Percentiles rank a stretch among this genome's conserved stretches.
Evolutionary conservation across 2,797 vertebrate species (phyloP).

Genomic region (Hydrolagus colliei): DNA sequence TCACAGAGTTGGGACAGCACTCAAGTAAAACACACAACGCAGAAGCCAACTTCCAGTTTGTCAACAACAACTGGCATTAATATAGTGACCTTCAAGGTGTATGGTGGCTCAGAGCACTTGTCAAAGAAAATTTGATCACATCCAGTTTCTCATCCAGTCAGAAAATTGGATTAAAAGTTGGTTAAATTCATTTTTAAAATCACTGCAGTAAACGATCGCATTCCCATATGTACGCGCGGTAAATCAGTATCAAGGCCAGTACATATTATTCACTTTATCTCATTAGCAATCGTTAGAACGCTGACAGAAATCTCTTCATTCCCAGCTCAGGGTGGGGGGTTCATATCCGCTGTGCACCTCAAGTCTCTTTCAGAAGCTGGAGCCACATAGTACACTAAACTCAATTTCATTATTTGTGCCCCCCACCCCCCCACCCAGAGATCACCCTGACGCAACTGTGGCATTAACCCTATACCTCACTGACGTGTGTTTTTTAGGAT

Average conservation of each 20-base stretch:
- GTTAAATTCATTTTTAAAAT: neutral
- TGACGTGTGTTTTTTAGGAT: neutral
- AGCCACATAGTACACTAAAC: neutral
- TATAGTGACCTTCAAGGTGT: too few relatives aligned
- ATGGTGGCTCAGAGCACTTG: neutral
- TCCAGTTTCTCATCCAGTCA: neutral
- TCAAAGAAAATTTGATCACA: neutral
- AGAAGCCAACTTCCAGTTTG: slow-evolving; percentile 20
- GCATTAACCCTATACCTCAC: neutral
- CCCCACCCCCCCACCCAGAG: too few relatives aligned
- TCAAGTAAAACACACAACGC: too few relatives aligned
- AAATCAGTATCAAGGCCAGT: slow-evolving; percentile 9
- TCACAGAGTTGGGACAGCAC: too few relatives aligned
- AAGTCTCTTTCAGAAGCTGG: neutral
- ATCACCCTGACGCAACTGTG: too few relatives aligned
- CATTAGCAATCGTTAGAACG: neutral
- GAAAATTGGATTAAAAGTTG: slow-evolving; percentile 20
- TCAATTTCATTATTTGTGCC: neutral
- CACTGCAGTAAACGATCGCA: slow-evolving; percentile 10
- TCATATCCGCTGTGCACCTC: neutral
- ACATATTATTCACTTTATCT: slow-evolving; percentile 11
- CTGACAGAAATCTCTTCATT: slow-evolving; percentile 21
- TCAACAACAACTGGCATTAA: too few relatives aligned
- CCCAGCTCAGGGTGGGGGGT: neutral
- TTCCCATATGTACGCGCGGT: neutral